These are phyloP conservation scores for Sylvia atricapilla DNA, from an alignment of 2,113 vertebrate species.

Conservation along the genomic window DNA sequence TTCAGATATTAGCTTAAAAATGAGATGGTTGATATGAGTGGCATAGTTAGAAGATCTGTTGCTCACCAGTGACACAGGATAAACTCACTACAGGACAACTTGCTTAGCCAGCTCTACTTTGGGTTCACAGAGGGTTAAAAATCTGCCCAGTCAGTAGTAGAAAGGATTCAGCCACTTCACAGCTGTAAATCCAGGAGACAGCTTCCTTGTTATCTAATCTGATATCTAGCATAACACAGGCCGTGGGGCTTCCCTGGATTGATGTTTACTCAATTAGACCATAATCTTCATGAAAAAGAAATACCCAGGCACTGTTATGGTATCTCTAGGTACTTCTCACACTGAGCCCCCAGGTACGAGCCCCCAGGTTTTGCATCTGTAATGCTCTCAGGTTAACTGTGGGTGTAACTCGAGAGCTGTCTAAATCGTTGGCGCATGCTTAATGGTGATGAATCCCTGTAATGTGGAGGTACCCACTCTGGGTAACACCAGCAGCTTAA, in stretches of 20 bases:
- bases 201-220: background rate
- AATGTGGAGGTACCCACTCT: background rate
- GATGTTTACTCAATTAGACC: background rate
- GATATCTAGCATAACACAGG: background rate
- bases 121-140: background rate
- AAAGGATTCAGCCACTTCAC: background rate
- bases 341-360: background rate
- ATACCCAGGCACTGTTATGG: background rate
- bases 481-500: background rate
- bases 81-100: background rate
- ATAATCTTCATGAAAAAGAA: background rate
- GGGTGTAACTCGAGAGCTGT: background rate
- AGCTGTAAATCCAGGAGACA: background rate
- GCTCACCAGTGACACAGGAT: background rate
- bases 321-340: background rate
- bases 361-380: background rate
- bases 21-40: accelerated
- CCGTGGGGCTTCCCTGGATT: background rate
- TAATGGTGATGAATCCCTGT: background rate
- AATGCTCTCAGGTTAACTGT: background rate
- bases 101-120: background rate
- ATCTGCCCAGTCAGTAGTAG: background rate
- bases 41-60: background rate
- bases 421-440: background rate
- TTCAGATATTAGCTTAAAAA: background rate